phyloP scores from a whole-genome alignment of 1,140 invertebrate genomes.

The Dendroctonus valens region DNA sequence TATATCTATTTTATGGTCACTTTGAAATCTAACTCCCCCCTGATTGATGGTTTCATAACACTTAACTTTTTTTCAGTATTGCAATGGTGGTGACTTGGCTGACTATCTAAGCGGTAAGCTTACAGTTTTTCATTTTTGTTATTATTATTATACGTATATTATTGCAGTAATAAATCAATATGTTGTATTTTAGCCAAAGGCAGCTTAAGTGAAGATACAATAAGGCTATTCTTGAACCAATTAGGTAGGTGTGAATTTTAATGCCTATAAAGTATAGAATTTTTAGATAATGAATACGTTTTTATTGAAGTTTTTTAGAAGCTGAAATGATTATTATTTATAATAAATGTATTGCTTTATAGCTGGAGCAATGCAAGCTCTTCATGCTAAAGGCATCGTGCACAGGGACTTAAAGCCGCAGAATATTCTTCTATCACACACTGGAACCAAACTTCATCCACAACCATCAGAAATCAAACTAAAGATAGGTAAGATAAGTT shows the following conservation, averaged over 20 bases:
- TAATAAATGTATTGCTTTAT: slow-evolving; percentile 9
- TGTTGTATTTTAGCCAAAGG: slow-evolving; percentile 68
- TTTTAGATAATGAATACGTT: too few relatives aligned
- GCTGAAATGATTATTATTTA: too few relatives aligned
- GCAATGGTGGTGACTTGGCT: slow-evolving; percentile 97
- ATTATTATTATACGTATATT: too few relatives aligned
- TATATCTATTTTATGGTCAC: too few relatives aligned
- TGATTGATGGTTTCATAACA: too few relatives aligned
- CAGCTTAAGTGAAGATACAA: slow-evolving; percentile 95
- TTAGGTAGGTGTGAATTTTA: slow-evolving; percentile 63
- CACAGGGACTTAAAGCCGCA: slow-evolving; percentile 98
- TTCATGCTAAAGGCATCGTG: slow-evolving; percentile 96
- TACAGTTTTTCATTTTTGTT: slow-evolving; percentile 1
- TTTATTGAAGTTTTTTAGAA: too few relatives aligned
- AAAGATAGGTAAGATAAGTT: slow-evolving; percentile 77
- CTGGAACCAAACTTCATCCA: slow-evolving; percentile 71
- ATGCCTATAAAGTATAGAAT: too few relatives aligned
- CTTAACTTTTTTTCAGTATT: slow-evolving; percentile 69
- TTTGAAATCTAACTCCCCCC: too few relatives aligned
- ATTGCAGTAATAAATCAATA: slow-evolving; percentile 14
- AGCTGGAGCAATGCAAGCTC: slow-evolving; percentile 95
- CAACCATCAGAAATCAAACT: slow-evolving; percentile 88
- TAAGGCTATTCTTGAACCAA: slow-evolving; percentile 91
- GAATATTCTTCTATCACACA: slow-evolving; percentile 91
- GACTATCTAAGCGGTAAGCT: slow-evolving; percentile 88